Base-by-base conservation (phyloP, 2,113 vertebrate genomes). In the Perca schrenkii region DNA sequence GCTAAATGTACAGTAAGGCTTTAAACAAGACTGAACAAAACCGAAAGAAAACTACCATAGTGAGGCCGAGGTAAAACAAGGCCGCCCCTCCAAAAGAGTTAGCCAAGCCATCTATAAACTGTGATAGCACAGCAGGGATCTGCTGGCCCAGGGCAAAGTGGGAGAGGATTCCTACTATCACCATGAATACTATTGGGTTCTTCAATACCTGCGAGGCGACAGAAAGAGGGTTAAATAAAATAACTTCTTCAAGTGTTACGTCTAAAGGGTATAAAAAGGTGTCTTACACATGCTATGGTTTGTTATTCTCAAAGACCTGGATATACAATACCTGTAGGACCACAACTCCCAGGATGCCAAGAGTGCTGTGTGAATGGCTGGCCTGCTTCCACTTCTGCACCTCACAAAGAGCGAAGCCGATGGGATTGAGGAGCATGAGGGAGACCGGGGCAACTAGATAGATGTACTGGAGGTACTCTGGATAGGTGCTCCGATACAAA, bases 111-210 rank as follows among this genome's bases (percentile, higher is more conserved):
- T 99, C 97, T 25, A 99, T 96, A 91, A 99, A 99, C 90, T 97
- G 96, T 65, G 95, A 96, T 71, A 99, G 94, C 89, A 98, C 96
- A 1, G 91, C 90, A 0, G 98, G 98, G 76, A 99, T 96, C 91
- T 88, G 96, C 92, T 96, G 97, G 63, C 95, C 96, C 75, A 99
- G 96, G 74, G 96, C 95, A 92, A 99, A 99, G 92, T 99, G 99
- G 73, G 96, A 97, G 52, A 94, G 88, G 86, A 99, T 97, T 84
- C 98, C 98, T 85, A 99, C 81, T 34, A 99, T 95, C 88, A 99
- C 98, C 97, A 99, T 98, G 91, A 99, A 99, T 7, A 99, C 97
- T 31, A 99, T 97, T 8, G 98, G 98, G 84, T 99, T 99, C 94
- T 97, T 98, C 91, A 98, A 80, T 79, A 99, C 97, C 93, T 96